Percentiles rank a stretch among this genome's conserved stretches.
Evolutionary conservation across 2,888 invertebrate species (phyloP).

Genomic region (Brenthis daphne): DNA sequence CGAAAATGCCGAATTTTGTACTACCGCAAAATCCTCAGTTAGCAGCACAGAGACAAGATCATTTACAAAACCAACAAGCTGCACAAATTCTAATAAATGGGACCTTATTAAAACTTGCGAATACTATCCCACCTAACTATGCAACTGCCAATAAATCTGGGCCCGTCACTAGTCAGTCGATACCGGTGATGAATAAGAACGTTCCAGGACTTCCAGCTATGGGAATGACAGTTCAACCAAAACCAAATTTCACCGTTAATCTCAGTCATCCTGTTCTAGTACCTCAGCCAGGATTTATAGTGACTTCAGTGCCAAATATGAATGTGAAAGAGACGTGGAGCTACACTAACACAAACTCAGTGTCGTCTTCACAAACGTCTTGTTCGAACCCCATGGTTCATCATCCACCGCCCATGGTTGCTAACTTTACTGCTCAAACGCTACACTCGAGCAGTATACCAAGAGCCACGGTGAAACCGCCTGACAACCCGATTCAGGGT

Average conservation of each 20-base stretch:
- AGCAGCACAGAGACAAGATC: constrained; percentile 65
- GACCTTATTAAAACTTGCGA: constrained; percentile 74
- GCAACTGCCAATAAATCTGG: constrained; percentile 63
- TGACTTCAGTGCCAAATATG: constrained; percentile 80
- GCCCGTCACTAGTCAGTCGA: constrained; percentile 65
- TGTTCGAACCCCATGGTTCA: constrained; percentile 68
- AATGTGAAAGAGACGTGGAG: constrained; percentile 78
- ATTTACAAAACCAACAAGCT: constrained; percentile 70
- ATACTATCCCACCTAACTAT: constrained; percentile 64
- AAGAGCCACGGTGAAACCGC: constrained; percentile 73
- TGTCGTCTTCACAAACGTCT: constrained; percentile 58
- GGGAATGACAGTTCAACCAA: constrained; percentile 76
- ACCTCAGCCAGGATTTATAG: constrained; percentile 76
- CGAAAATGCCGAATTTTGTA: constrained; percentile 81
- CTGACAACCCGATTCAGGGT: constrained; percentile 75
- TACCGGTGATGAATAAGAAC: constrained; percentile 73
- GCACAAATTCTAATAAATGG: constrained; percentile 79
- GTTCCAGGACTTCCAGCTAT: constrained; percentile 71
- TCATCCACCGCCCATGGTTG: constrained; percentile 65
- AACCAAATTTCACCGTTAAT: constrained; percentile 79
- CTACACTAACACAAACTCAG: constrained; percentile 60
- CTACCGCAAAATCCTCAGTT: constrained; percentile 69
- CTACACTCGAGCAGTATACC: constrained; percentile 75
- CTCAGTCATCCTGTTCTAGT: constrained; percentile 75
- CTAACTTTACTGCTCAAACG: constrained; percentile 65